Conservation (phyloP, 2,888 invertebrate genomes). For the Drosophila paranaensis region DNA sequence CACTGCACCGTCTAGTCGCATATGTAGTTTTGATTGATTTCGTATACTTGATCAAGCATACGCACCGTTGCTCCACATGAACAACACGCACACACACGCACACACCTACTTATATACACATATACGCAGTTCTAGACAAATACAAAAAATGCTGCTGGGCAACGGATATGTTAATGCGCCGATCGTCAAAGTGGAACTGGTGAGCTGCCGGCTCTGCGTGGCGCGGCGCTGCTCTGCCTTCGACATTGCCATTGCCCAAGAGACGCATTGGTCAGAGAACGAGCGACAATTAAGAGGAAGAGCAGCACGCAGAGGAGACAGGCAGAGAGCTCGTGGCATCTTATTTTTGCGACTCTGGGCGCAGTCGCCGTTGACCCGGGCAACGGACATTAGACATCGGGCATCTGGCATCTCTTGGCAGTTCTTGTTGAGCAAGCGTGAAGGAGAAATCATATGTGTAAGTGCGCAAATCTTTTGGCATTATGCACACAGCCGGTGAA, state of each 20-base stretch:
- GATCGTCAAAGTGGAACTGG: constrained; percentile 83
- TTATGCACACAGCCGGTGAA: constrained; percentile 61
- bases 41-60: constrained; percentile 53
- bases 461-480: constrained; percentile 71
- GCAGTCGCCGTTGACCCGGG: constrained; percentile 41
- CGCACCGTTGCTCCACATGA: constrained; percentile 43
- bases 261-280: constrained; percentile 45
- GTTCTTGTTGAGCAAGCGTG: constrained; percentile 37
- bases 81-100: constrained; percentile 16
- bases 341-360: constrained; percentile 18
- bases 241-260: constrained; percentile 35
- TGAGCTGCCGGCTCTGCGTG: constrained; percentile 11
- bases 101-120: constrained; percentile 15
- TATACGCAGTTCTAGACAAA: constrained; percentile 16
- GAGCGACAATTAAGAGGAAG: constrained; percentile 11
- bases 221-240: constrained; percentile 7
- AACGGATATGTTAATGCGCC: constrained; percentile 82
- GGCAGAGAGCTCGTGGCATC: constrained; percentile 20
- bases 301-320: not conserved
- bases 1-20: constrained; percentile 17
- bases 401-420: constrained; percentile 14
- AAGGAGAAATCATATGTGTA: constrained; percentile 66
- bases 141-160: constrained; percentile 65
- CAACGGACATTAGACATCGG: constrained; percentile 12
- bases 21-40: constrained; percentile 66